Evolutionary conservation across 2,888 invertebrate species (phyloP).

Genomic region (Synanthedon formicaeformis): DNA sequence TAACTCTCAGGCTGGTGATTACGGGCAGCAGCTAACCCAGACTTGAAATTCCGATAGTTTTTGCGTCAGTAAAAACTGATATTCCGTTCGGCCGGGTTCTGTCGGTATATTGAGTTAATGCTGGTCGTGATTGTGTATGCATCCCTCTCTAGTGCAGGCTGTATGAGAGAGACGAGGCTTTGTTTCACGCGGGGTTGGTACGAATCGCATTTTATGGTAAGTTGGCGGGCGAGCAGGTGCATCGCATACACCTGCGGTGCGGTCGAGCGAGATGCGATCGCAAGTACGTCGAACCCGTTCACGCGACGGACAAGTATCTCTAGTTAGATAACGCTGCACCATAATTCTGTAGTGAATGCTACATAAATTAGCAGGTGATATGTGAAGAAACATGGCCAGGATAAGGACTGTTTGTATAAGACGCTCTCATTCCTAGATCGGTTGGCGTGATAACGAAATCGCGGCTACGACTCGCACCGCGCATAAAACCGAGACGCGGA

Average conservation of each 20-base stretch:
- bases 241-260: slow-evolving; percentile 61
- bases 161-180: slow-evolving; percentile 44
- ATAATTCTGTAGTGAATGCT: slow-evolving; percentile 47
- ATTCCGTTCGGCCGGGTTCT: slow-evolving; percentile 61
- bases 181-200: slow-evolving; percentile 56
- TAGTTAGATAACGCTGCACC: slow-evolving; percentile 43
- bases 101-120: slow-evolving; percentile 65
- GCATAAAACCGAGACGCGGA: slow-evolving; percentile 12
- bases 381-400: slow-evolving; percentile 34
- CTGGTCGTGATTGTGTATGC: slow-evolving; percentile 57
- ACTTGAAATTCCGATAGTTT: slow-evolving; percentile 66
- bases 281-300: slow-evolving; percentile 57
- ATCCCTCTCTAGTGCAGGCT: slow-evolving; percentile 29
- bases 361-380: slow-evolving; percentile 59
- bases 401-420: slow-evolving; percentile 17
- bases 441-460: slow-evolving; percentile 29
- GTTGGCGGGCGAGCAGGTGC: slow-evolving; percentile 64
- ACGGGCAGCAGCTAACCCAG: slow-evolving; percentile 49
- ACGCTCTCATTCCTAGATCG: slow-evolving; percentile 31
- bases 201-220: slow-evolving; percentile 68
- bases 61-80: slow-evolving; percentile 66
- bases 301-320: slow-evolving; percentile 33
- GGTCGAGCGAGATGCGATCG: slow-evolving; percentile 59
- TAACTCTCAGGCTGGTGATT: slow-evolving; percentile 55
- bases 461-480: slow-evolving; percentile 15